Evolutionary conservation across 2,888 invertebrate genomes (phyloP).

Genomic region (Dromius quadrimaculatus): DNA sequence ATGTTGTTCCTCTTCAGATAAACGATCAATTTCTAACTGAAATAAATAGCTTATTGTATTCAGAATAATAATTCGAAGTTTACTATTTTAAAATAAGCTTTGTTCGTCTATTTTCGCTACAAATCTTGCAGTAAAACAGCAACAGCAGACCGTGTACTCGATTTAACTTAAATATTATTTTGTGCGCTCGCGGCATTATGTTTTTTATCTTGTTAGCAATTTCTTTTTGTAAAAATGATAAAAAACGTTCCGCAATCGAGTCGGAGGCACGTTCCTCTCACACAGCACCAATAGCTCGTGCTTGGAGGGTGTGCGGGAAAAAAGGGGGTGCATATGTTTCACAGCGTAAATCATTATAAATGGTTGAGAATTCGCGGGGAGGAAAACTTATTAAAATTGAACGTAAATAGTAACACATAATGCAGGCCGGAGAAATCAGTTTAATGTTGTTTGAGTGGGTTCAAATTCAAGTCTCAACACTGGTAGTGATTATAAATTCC

Average conservation of each 20-base stretch:
- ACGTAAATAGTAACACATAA: no score
- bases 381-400: no score
- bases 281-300: neutral
- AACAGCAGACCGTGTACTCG: no score
- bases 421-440: no score
- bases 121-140: slow-evolving; percentile 29
- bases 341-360: slow-evolving; percentile 41
- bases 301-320: no score
- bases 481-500: neutral
- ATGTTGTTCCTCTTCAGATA: no score
- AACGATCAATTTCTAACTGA: no score
- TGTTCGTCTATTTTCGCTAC: no score
- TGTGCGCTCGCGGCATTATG: slow-evolving; percentile 26
- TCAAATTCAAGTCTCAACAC: neutral
- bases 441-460: no score
- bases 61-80: no score
- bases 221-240: slow-evolving; percentile 23
- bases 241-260: slow-evolving; percentile 26
- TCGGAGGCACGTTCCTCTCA: slow-evolving; percentile 19
- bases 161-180: slow-evolving; percentile 40
- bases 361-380: neutral
- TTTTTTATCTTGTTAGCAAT: slow-evolving; percentile 43
- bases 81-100: no score
- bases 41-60: no score
- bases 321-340: slow-evolving; percentile 3